Base-by-base conservation (phyloP, 2,888 invertebrate species). In the Syrista parreyssii region DNA sequence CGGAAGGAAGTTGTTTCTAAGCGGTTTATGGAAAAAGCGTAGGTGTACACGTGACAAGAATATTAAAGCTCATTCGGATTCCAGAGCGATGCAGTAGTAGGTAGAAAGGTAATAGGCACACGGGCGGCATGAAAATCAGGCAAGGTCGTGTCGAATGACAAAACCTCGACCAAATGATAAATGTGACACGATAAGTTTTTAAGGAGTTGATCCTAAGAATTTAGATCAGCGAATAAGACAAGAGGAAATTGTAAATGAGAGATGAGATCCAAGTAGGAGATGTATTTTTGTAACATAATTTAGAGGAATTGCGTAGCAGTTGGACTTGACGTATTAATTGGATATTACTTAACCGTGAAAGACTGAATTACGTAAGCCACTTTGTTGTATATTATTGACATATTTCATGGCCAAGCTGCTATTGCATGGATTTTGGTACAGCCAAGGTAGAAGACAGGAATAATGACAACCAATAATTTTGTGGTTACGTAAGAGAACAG, bases 21-120 rank as follows among this genome's bases (percentile, higher is more conserved):
- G 76, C 80, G 78, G 79, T 83, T 84, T 82, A 81, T 78, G 76
- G 79, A 81, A 84, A 78, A 75, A 68, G 78, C 76, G 83, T 83
- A 69, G 82, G 82, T 75, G 79, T 78, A 68, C 69, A 55, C 69
- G 78, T 75, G 78, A 74, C 40, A 73, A 74, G 80, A 80, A 55
- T 69, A 31, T 55, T 55, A 9, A 55, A 55, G 55, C 55, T 55
- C 55, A 1, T 15, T 55, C 23, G 55, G 9, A 55, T 55, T 15
- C 23, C 55, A 55, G 55, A 55, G 9, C 55, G 23, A 55, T 55
- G 55, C 55, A 9, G 55, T 55, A 23, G 55, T 55, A 55, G 55
- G 55, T 55, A 55, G 55, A 2, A 15, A 55, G 55, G 23, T 23
- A 55, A 55, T 23, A 23, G 23, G 55, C 23, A 2, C 2, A 55